Percentiles rank a stretch among this genome's conserved stretches.
phyloP scores from a whole-genome alignment of 2,113 vertebrate genomes.

The Lipophrys pholis region DNA sequence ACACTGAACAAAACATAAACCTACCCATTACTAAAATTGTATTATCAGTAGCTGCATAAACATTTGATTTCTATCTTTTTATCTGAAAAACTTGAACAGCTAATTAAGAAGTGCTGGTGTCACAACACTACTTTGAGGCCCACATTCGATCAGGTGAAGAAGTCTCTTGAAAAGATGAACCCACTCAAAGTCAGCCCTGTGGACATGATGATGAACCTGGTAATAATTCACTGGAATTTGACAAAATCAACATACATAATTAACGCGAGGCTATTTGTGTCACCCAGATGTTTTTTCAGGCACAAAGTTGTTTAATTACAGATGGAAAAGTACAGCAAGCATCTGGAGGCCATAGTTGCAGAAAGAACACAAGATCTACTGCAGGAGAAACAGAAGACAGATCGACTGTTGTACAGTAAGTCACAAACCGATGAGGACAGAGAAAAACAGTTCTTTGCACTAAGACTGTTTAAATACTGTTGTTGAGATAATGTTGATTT shows the following conservation, averaged over 20 bases:
- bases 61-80: background rate
- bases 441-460: background rate
- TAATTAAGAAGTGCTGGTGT: slow-evolving; percentile 84
- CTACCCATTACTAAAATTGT: no score
- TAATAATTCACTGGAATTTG: slow-evolving; percentile 42
- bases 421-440: background rate
- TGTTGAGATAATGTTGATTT: no score
- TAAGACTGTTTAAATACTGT: no score
- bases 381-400: slow-evolving; percentile 86
- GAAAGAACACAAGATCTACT: slow-evolving; percentile 84
- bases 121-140: slow-evolving; percentile 78
- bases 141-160: slow-evolving; percentile 85
- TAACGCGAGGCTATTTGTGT: background rate
- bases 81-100: slow-evolving; percentile 59
- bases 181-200: slow-evolving; percentile 85
- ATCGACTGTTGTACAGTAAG: slow-evolving; percentile 83
- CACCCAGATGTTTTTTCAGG: background rate
- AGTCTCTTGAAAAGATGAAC: slow-evolving; percentile 85
- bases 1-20: no score
- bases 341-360: slow-evolving; percentile 83
- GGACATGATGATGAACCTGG: slow-evolving; percentile 87
- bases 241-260: background rate
- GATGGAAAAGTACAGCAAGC: slow-evolving; percentile 88
- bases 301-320: slow-evolving; percentile 42
- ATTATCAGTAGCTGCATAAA: background rate